A percentile compares a stretch with the other conserved stretches of the same genome.
Evolutionary conservation across 1,140 invertebrate species (phyloP).

Genomic region (Babylonia areolata): DNA sequence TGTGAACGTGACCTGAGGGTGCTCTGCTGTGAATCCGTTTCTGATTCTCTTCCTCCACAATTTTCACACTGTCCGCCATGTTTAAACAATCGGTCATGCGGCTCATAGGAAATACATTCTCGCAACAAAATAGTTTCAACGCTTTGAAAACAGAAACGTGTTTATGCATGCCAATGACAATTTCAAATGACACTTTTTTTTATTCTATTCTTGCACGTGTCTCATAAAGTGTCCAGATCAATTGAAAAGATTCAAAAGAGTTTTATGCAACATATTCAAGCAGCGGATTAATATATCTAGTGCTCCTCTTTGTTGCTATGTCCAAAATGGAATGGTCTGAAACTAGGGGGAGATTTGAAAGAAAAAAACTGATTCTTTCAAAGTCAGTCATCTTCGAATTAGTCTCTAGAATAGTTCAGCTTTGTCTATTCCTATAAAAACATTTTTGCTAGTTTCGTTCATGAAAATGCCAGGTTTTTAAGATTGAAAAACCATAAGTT

Average conservation of each 20-base stretch:
- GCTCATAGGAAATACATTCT: constrained; percentile 51
- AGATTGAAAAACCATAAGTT: not conserved
- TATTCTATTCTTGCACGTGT: too few species aligned
- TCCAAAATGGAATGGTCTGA: not conserved
- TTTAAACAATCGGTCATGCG: constrained; percentile 55
- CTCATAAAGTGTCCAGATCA: not conserved
- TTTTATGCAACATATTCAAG: not conserved
- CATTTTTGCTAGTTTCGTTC: not conserved
- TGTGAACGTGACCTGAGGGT: constrained; percentile 71
- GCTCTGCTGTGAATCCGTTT: constrained; percentile 41
- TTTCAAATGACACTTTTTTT: not conserved
- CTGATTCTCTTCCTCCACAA: constrained; percentile 58
- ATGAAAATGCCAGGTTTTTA: not conserved
- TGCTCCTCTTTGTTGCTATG: not conserved
- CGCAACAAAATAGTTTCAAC: constrained; percentile 33
- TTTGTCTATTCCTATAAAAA: not conserved
- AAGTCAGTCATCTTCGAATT: not conserved
- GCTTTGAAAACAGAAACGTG: not conserved
- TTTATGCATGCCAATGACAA: not conserved
- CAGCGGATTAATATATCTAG: constrained; percentile 1
- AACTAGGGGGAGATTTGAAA: not conserved
- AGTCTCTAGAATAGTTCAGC: not conserved
- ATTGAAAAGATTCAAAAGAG: too few species aligned
- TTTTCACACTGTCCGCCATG: constrained; percentile 73
- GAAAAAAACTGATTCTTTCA: not conserved